These are phyloP conservation scores for Planiliza haematocheilus DNA, from an alignment of 2,113 vertebrate genomes.

Conservation along the genomic window DNA sequence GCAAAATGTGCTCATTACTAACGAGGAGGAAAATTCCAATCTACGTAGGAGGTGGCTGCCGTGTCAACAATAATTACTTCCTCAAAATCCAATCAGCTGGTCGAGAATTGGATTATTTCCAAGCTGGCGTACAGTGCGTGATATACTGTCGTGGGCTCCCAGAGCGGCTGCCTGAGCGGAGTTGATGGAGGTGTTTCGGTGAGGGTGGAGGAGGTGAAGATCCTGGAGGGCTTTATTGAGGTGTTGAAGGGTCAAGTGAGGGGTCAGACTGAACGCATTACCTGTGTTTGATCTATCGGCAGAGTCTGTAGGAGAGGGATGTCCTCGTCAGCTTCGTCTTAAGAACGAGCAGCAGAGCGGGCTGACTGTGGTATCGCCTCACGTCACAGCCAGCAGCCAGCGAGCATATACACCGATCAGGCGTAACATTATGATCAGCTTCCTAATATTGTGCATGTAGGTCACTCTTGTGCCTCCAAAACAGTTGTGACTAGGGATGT, in stretches of 20 bases:
- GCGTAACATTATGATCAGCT: no score
- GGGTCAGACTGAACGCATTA: slow-evolving; percentile 18
- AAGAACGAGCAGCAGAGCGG: no score
- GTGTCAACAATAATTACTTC: slow-evolving; percentile 47
- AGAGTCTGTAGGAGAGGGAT: neutral
- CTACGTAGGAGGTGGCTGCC: slow-evolving; percentile 27
- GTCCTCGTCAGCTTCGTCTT: no score
- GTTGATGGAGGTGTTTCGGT: slow-evolving; percentile 1
- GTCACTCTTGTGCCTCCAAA: neutral
- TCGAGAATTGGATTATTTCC: slow-evolving; percentile 15
- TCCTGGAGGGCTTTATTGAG: slow-evolving; percentile 11
- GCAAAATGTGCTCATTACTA: slow-evolving; percentile 15
- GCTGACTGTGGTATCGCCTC: no score
- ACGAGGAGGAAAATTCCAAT: slow-evolving; percentile 35
- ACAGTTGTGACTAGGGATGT: no score
- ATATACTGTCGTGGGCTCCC: no score
- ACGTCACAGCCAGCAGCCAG: no score
- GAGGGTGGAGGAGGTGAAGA: slow-evolving; percentile 16
- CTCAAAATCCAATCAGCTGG: slow-evolving; percentile 35
- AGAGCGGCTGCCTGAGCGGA: neutral
- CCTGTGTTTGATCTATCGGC: slow-evolving; percentile 36
- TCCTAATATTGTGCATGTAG: no score
- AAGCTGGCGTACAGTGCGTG: neutral
- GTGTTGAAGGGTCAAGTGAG: slow-evolving; percentile 20
- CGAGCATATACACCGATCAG: no score